Evolutionary conservation across 2,888 invertebrate genomes (phyloP), one percentile per base, ranked within the genome.

Genomic region (Drosophila paucipuncta): DNA sequence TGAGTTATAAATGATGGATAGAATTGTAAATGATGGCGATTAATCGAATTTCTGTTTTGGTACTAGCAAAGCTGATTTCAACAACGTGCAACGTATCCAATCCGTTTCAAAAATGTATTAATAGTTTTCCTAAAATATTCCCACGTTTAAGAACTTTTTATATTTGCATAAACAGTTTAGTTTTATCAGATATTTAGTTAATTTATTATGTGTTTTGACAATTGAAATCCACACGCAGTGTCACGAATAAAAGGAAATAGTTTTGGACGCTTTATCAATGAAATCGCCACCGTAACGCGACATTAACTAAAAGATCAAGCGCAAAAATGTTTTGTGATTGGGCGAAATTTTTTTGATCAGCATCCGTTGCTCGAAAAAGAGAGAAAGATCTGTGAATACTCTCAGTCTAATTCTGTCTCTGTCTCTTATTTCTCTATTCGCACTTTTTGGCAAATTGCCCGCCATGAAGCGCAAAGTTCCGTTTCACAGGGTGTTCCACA

Each of bases 291-390:
- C 71, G 69, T 67, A 81, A 70, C 91, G 77, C 80, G 88, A 84
- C 76, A 80, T 77, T 80, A 87, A 87, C 91, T 91, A 75, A 91
- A 82, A 72, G 76, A 81, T 78, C 68, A 52, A 74, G 68, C 73
- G 72, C 61, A 68, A 74, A 82, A 77, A 59, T 70, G n/a, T 78
- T 50, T 53, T 68, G 60, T 63, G 66, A 79, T 79, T 68, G 39
- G 50, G 58, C 62, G 64, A 69, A 76, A 55, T 41, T 49, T 49
- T 49, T 65, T 71, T 62, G 55, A 41, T 66, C 74, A 50, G 54
- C 65, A 53, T 55, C 41, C 41, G 13, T 52, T 31, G 61, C 67
- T 57, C 63, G 70, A 39, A 57, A 35, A 30, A 75, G 68, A 53
- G 49, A 22, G 16, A 47, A 25, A 50, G 39, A 63, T 60, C 25